A percentile compares a stretch with the other conserved stretches of the same genome.
Evolutionary conservation across 2,797 vertebrate genomes (phyloP).

Genomic region (Ptychadena robeensis): DNA sequence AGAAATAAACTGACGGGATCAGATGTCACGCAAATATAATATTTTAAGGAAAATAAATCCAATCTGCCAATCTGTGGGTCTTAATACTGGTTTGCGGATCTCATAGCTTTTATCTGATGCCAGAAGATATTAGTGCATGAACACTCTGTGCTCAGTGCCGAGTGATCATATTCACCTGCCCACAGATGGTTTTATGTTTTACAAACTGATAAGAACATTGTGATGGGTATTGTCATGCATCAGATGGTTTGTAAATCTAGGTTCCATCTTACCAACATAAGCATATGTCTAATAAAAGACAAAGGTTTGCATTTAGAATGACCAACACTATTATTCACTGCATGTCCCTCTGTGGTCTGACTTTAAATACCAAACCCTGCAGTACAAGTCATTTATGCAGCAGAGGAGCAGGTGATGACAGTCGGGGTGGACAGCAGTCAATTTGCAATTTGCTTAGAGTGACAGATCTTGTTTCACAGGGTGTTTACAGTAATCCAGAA

Average conservation of each 20-base stretch:
- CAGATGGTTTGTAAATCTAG: not conserved
- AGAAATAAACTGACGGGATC: too few species aligned
- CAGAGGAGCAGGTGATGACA: conserved; percentile 23
- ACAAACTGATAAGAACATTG: not conserved
- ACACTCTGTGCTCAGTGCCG: not conserved
- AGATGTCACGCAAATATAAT: too few species aligned
- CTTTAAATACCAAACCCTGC: conserved; percentile 24
- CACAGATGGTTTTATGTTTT: not conserved
- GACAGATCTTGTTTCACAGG: not conserved
- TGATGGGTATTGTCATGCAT: not conserved
- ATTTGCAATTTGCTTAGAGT: conserved; percentile 40
- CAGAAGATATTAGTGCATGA: not conserved
- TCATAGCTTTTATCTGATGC: too few species aligned
- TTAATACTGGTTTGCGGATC: too few species aligned
- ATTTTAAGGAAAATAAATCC: too few species aligned
- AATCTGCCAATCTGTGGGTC: too few species aligned
- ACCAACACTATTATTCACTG: conserved; percentile 1
- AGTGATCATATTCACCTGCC: not conserved
- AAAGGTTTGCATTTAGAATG: not conserved
- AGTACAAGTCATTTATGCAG: conserved; percentile 43
- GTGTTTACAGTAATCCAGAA: conserved; percentile 9
- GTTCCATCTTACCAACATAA: not conserved
- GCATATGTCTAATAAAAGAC: conserved; percentile 8
- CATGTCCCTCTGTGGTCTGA: conserved; percentile 1
- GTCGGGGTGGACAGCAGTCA: conserved; percentile 15